Base-by-base conservation (phyloP, 1,140 invertebrate species). In the Leptopilina boulardi region DNA sequence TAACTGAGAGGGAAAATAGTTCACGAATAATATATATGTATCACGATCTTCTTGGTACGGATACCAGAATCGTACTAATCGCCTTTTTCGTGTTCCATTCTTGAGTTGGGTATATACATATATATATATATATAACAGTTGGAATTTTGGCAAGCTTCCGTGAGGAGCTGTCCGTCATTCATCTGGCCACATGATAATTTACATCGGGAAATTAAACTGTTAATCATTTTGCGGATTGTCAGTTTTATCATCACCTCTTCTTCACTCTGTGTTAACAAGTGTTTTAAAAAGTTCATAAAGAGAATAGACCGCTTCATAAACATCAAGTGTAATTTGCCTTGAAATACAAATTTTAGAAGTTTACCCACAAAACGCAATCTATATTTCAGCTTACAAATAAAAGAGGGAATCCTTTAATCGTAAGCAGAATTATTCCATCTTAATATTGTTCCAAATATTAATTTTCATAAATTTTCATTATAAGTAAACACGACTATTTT, bases 211-310 rank as follows among this genome's bases (percentile, higher is more conserved):
- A 82, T 84, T 77, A 83, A 86, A 44, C 82, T 80, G 80, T 80
- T 80, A 83, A 86, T 84, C 82, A 80, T 70, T 76, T 75, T 66
- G 76, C 59, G 72, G 73, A 82, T 76, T 74, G 73, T 70, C 75
- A 79, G 74, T 79, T 80, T 81, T 82, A 84, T 71, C 77, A 85
- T 81, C 81, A 84, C 84, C 84, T n/a, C n/a, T 86, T 83, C 81
- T 79, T 38, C 77, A 66, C 19, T 26, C 71, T 71, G 71, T 76
- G n/a, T n/a, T n/a, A n/a, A n/a, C 75, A 72, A 76, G 47, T 71
- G 76, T 54, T 74, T 77, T 56, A 76, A 51, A 42, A 70, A n/a
- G 56, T 41, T 42, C 19, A 73, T n/a, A n/a, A n/a, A n/a, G n/a
- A n/a, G n/a, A n/a, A n/a, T n/a, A n/a, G n/a, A n/a, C n/a, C n/a